These are phyloP conservation scores for Cantharis lateralis DNA, from an alignment of 2,888 invertebrate genomes.

Conservation along the genomic window DNA sequence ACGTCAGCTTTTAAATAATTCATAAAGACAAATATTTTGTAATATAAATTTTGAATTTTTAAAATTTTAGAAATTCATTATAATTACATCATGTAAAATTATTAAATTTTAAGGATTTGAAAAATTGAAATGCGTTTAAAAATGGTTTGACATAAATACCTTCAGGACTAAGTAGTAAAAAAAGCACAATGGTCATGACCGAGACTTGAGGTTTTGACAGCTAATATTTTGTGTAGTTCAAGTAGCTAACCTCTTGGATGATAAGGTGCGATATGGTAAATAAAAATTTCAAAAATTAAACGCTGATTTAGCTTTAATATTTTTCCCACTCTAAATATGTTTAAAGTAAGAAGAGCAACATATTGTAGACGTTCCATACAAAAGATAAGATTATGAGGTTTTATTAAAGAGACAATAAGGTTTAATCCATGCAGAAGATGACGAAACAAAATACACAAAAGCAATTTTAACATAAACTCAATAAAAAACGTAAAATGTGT, in stretches of 20 bases:
- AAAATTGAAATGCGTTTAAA: background rate
- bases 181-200: background rate
- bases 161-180: background rate
- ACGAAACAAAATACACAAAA: slow-evolving; percentile 8
- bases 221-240: background rate
- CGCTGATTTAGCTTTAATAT: background rate
- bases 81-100: background rate
- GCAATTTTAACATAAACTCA: slow-evolving; percentile 15
- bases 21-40: background rate
- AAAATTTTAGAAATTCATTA: background rate
- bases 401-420: slow-evolving; percentile 8
- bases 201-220: background rate
- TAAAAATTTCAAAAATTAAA: background rate
- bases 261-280: no score
- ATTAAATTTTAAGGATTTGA: background rate
- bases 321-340: background rate
- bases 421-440: slow-evolving; percentile 15
- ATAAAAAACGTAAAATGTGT: slow-evolving; percentile 9
- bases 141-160: background rate
- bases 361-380: background rate
- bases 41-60: background rate
- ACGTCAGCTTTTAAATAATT: background rate
- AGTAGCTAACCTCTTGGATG: background rate
- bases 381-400: slow-evolving; percentile 5
- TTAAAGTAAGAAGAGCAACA: background rate